phyloP scores from a whole-genome alignment of 2,113 vertebrate species.

The Grallaria varia region DNA sequence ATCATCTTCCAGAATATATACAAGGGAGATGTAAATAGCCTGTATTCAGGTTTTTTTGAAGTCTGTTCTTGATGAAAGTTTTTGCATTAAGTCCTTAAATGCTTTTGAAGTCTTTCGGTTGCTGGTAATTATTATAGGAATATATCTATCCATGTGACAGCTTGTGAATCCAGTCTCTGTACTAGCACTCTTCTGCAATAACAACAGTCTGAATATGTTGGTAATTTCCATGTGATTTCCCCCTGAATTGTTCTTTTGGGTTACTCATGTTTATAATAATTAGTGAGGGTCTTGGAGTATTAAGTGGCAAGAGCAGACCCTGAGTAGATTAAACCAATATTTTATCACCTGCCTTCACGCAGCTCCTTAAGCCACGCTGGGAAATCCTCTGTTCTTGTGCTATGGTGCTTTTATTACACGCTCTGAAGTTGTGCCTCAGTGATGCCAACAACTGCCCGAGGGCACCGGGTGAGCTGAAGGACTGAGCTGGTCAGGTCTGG shows the following conservation, averaged over 20 bases:
- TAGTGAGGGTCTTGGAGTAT: slow-evolving; percentile 51
- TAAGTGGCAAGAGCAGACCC: slow-evolving; percentile 29
- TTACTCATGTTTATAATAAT: slow-evolving; percentile 57
- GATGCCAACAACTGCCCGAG: fast-evolving
- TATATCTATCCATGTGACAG: slow-evolving; percentile 52
- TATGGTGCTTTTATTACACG: neutral
- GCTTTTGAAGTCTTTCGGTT: slow-evolving; percentile 60
- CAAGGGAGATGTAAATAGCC: neutral
- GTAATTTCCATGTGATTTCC: slow-evolving; percentile 60
- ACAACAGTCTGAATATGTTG: slow-evolving; percentile 43
- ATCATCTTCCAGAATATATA: neutral
- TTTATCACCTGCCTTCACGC: neutral
- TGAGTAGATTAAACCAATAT: neutral
- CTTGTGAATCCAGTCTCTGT: slow-evolving; percentile 44
- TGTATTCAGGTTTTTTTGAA: neutral
- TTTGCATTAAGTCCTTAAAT: slow-evolving; percentile 50
- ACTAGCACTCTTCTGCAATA: slow-evolving; percentile 44
- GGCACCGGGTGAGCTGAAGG: neutral
- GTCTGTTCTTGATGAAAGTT: slow-evolving; percentile 31
- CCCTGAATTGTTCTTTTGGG: slow-evolving; percentile 56
- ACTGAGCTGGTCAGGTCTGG: neutral
- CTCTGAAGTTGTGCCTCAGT: neutral
- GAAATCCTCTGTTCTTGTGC: neutral
- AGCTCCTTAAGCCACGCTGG: neutral
- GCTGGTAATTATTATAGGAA: slow-evolving; percentile 61